A percentile compares a stretch with the other conserved stretches of the same genome.
These are phyloP conservation scores for Drosophila formosana DNA, from an alignment of 2,888 invertebrate species.

Conservation along the genomic window DNA sequence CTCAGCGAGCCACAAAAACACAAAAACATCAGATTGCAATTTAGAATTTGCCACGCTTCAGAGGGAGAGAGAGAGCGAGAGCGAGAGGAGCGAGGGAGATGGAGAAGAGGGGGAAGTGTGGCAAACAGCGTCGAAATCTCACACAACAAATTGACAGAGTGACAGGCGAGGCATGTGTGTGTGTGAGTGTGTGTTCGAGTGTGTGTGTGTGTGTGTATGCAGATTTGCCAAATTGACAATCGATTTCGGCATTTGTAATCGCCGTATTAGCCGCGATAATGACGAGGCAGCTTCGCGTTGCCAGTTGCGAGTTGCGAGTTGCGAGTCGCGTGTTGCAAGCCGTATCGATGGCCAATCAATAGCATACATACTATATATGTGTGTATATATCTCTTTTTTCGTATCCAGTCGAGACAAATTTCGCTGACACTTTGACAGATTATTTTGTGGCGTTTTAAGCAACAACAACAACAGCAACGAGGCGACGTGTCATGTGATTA, in stretches of 20 bases:
- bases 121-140: slow-evolving; percentile 30
- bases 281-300: slow-evolving; percentile 43
- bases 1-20: slow-evolving; percentile 30
- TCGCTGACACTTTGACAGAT: slow-evolving; percentile 73
- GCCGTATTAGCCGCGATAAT: slow-evolving; percentile 60
- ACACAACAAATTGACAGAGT: slow-evolving; percentile 56
- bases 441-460: slow-evolving; percentile 46
- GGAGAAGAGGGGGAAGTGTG: not conserved
- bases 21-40: slow-evolving; percentile 65
- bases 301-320: slow-evolving; percentile 7
- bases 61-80: too few species aligned
- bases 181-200: too few species aligned
- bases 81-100: not conserved
- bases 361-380: slow-evolving; percentile 11
- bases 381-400: slow-evolving; percentile 21
- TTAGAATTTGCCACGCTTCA: slow-evolving; percentile 62
- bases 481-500: slow-evolving; percentile 33
- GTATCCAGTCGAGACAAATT: slow-evolving; percentile 58
- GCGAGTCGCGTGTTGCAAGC: slow-evolving; percentile 19
- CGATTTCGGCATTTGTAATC: slow-evolving; percentile 64
- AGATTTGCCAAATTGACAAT: slow-evolving; percentile 41
- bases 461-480: not conserved
- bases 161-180: slow-evolving; percentile 15
- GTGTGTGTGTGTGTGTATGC: slow-evolving; percentile 15
- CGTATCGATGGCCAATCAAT: slow-evolving; percentile 53